Percentiles rank a stretch among this genome's conserved stretches.
Conservation (phyloP, 1,140 invertebrate species). For the Meloidogyne chitwoodi region DNA sequence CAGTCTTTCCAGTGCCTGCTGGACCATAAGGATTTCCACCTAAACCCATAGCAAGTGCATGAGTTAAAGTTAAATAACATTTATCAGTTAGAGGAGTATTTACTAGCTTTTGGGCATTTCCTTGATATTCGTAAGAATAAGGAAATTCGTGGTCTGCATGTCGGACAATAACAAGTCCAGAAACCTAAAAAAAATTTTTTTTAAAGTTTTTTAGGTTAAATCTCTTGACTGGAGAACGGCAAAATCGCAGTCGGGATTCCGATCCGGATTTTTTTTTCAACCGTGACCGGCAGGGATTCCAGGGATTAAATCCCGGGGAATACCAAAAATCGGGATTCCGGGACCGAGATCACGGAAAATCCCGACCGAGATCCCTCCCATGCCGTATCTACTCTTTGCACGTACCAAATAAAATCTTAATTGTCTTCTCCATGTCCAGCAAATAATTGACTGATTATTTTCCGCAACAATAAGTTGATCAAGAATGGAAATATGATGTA, state of each 20-base stretch:
- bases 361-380: no score
- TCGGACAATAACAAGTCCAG: constrained; percentile 60
- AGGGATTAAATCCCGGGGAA: no score
- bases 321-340: no score
- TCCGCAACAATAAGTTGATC: constrained; percentile 71
- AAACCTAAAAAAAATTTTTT: neutral
- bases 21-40: constrained; percentile 98
- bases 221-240: no score
- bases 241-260: no score
- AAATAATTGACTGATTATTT: constrained; percentile 63
- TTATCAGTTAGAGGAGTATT: constrained; percentile 96
- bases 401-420: constrained; percentile 69
- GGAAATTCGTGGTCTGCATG: constrained; percentile 85
- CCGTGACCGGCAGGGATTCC: no score
- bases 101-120: constrained; percentile 73
- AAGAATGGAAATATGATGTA: constrained; percentile 81
- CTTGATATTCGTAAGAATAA: constrained; percentile 93
- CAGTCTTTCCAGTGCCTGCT: constrained; percentile 95
- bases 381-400: neutral
- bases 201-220: no score
- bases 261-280: no score
- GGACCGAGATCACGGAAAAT: no score
- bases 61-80: constrained; percentile 98
- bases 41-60: constrained; percentile 88
- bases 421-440: constrained; percentile 93